phyloP scores from a whole-genome alignment of 2,797 vertebrate genomes.

The Schizopygopsis malacanthus region DNA sequence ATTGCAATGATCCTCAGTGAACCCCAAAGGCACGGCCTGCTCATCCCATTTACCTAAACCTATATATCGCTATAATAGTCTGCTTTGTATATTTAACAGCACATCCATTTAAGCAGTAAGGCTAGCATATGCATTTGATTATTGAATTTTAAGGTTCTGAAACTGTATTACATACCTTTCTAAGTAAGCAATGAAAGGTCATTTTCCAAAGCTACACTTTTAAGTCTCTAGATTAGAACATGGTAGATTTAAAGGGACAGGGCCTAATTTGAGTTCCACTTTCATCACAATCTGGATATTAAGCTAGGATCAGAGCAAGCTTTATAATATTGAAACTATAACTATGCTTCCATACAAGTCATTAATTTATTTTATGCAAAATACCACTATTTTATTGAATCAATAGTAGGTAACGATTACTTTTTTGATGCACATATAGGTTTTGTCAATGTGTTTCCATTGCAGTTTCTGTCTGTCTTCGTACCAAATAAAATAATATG shows the following conservation, averaged over 20 bases:
- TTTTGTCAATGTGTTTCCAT: no score
- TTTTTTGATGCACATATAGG: background rate
- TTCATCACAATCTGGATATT: background rate
- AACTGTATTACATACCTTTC: background rate
- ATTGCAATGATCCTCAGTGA: conserved; percentile 17
- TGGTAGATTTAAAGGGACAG: background rate
- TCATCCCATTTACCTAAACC: conserved; percentile 30
- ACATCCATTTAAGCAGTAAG: background rate
- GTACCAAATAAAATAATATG: background rate
- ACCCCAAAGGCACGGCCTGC: background rate
- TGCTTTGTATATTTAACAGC: conserved; percentile 23
- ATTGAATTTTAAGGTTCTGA: background rate
- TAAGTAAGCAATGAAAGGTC: conserved; percentile 12
- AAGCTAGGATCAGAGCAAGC: background rate
- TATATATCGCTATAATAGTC: conserved; percentile 15
- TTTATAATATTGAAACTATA: background rate
- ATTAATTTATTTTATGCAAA: background rate
- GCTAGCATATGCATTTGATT: background rate
- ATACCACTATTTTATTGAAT: background rate
- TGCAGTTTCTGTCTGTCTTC: background rate
- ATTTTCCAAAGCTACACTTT: background rate
- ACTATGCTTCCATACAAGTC: no score
- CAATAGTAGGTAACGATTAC: no score
- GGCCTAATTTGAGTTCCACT: background rate
- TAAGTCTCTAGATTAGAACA: background rate